Conservation (phyloP, 2,113 vertebrate genomes). For the Rhinoderma darwinii region DNA sequence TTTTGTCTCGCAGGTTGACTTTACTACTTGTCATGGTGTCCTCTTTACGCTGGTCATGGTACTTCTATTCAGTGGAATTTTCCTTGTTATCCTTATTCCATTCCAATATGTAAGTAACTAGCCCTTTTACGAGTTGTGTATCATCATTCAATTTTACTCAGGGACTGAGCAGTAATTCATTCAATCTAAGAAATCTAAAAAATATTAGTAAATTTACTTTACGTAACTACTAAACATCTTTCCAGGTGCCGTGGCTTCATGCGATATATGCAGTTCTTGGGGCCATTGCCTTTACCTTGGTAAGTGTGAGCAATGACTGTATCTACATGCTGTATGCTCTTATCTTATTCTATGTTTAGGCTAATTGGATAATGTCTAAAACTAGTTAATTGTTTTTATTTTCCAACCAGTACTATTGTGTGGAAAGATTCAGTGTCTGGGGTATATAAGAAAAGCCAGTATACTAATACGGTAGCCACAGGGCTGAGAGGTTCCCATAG, state of each 20-base stretch:
- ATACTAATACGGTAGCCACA: too few relatives aligned
- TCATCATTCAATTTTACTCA: background rate
- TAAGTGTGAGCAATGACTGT: conserved; percentile 66
- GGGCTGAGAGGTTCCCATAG: too few relatives aligned
- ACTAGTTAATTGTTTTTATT: too few relatives aligned
- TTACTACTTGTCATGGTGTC: conserved; percentile 87
- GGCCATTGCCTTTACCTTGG: conserved; percentile 89
- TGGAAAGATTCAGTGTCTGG: too few relatives aligned
- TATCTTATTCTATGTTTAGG: background rate
- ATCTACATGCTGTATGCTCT: background rate
- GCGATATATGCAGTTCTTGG: conserved; percentile 81
- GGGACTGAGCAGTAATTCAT: background rate
- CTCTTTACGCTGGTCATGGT: conserved; percentile 85
- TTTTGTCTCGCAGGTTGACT: conserved; percentile 77
- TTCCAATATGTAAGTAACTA: conserved; percentile 83
- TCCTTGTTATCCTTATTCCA: conserved; percentile 81
- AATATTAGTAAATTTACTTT: background rate
- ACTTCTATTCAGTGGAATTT: conserved; percentile 83
- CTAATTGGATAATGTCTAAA: background rate
- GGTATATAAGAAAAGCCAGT: too few relatives aligned
- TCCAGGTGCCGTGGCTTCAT: conserved; percentile 89
- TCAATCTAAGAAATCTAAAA: too few relatives aligned
- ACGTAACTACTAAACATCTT: background rate
- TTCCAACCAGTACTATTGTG: too few relatives aligned
- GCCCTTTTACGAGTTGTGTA: too few relatives aligned